Conservation (phyloP, 2,888 invertebrate genomes). For the Artemia sinica region DNA sequence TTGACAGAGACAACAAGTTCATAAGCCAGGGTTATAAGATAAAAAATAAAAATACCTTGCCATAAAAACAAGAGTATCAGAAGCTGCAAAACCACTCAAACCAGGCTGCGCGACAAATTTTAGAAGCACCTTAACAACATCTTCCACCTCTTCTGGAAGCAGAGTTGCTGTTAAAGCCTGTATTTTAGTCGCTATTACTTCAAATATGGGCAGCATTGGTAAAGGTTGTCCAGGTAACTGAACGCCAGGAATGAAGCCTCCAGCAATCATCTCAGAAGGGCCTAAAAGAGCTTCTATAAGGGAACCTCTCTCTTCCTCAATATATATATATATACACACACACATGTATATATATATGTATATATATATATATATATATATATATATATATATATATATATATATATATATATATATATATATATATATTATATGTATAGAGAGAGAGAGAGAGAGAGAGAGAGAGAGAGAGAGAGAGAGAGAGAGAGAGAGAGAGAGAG, state of each 20-base stretch:
- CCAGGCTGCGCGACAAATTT: not conserved
- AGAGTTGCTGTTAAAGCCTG: not conserved
- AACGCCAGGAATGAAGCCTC: not conserved
- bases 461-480: too few species aligned
- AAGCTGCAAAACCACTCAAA: not conserved
- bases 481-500: too few species aligned
- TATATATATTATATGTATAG: too few species aligned
- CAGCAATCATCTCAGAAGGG: not conserved
- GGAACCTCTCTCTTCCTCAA: too few species aligned
- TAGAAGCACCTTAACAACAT: not conserved
- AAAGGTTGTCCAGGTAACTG: slow-evolving; percentile 2
- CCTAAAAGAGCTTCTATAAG: not conserved
- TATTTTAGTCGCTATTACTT: not conserved
- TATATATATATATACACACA: too few species aligned
- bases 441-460: too few species aligned
- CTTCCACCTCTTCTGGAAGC: not conserved
- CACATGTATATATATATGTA: too few species aligned
- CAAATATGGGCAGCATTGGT: not conserved
- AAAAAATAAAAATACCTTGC: not conserved
- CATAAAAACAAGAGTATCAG: slow-evolving; percentile 5
- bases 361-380: too few species aligned
- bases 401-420: too few species aligned
- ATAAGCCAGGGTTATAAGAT: too few species aligned
- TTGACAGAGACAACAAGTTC: too few species aligned
- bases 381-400: too few species aligned